Evolutionary conservation across 2,113 vertebrate genomes (phyloP).

Genomic region (Corynorhinus townsendii): DNA sequence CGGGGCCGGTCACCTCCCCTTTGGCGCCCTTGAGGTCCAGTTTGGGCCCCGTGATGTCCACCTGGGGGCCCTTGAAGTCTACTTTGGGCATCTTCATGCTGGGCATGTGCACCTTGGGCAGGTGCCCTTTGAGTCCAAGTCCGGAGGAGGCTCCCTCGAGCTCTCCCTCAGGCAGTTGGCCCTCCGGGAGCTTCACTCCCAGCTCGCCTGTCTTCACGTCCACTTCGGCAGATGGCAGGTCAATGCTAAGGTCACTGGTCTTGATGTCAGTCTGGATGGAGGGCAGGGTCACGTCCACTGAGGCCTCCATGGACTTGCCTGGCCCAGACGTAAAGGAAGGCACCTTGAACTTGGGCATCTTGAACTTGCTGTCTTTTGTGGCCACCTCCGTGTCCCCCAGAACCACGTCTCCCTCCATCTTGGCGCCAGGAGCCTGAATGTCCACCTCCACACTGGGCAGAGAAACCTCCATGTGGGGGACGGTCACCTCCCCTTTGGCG

Average conservation of each 20-base stretch:
- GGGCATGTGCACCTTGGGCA: neutral
- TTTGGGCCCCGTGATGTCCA: fast-evolving
- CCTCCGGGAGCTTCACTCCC: neutral
- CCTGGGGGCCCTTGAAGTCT: neutral
- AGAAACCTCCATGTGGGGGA: fast-evolving
- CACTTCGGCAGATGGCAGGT: neutral
- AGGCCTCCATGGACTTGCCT: too few species aligned
- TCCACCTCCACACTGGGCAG: neutral
- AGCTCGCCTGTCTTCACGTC: too few species aligned
- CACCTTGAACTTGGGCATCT: conserved; percentile 42
- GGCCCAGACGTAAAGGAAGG: neutral
- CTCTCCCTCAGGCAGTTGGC: neutral
- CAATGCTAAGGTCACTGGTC: too few species aligned
- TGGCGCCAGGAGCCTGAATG: neutral
- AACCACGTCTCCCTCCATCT: neutral
- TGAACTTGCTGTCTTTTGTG: conserved; percentile 56
- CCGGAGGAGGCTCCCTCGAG: too few species aligned
- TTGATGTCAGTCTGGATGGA: too few species aligned
- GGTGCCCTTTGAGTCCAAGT: too few species aligned
- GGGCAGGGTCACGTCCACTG: neutral
- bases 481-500: fast-evolving
- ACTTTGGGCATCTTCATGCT: neutral
- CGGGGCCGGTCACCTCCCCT: neutral
- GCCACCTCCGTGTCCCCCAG: neutral
- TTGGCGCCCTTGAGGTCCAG: fast-evolving